phyloP scores from a whole-genome alignment of 2,888 invertebrate genomes.

The Temnothorax unifasciatus region DNA sequence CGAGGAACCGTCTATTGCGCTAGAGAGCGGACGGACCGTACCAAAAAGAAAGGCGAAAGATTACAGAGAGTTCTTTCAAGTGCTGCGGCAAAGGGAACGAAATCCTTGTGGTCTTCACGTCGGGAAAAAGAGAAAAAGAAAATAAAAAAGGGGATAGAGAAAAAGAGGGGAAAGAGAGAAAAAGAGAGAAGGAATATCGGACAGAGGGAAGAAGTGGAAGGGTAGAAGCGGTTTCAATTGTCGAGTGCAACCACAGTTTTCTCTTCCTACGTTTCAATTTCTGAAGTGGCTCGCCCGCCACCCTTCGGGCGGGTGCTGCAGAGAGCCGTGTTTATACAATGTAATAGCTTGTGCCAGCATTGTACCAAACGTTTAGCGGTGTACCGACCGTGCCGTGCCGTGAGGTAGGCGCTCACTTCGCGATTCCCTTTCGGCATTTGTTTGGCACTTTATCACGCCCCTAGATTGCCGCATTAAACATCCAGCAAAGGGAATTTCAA shows the following conservation, averaged over 20 bases:
- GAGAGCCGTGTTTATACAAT: slow-evolving; percentile 81
- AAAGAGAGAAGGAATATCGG: slow-evolving; percentile 11
- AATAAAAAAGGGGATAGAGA: background rate
- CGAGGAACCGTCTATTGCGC: slow-evolving; percentile 31
- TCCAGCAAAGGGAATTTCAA: slow-evolving; percentile 85
- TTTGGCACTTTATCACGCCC: slow-evolving; percentile 86
- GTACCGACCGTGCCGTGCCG: slow-evolving; percentile 55
- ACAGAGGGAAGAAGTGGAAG: slow-evolving; percentile 63
- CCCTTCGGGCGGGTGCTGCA: slow-evolving; percentile 49
- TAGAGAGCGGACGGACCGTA: slow-evolving; percentile 34
- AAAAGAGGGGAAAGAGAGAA: background rate
- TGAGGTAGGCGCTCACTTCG: slow-evolving; percentile 74
- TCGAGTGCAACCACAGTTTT: slow-evolving; percentile 60
- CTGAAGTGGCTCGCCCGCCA: slow-evolving; percentile 67
- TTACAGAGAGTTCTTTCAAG: slow-evolving; percentile 62
- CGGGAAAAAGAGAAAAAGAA: slow-evolving; percentile 53
- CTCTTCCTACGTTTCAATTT: slow-evolving; percentile 74
- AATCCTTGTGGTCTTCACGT: slow-evolving; percentile 61
- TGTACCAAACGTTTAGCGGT: slow-evolving; percentile 65
- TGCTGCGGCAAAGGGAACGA: slow-evolving; percentile 61
- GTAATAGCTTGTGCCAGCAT: slow-evolving; percentile 81
- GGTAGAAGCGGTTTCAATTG: slow-evolving; percentile 70
- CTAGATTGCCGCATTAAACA: slow-evolving; percentile 86
- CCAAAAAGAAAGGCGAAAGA: slow-evolving; percentile 49
- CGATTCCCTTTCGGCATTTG: slow-evolving; percentile 85